phyloP scores from a whole-genome alignment of 2,113 vertebrate genomes.

The Desmodus rotundus region DNA sequence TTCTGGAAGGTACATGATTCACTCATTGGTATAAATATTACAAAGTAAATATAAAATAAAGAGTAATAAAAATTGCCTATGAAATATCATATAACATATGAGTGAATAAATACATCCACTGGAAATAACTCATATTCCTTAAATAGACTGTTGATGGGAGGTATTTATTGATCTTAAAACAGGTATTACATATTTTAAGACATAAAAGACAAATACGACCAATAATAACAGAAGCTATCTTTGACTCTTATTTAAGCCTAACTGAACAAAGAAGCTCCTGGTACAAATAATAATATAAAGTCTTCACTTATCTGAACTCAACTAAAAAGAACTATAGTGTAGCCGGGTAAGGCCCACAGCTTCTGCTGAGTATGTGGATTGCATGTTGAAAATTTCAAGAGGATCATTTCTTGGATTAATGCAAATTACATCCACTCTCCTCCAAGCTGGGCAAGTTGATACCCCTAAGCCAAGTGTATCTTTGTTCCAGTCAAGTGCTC shows the following conservation, averaged over 20 bases:
- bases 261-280: not conserved
- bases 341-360: not conserved
- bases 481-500: not conserved
- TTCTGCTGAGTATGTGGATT: not conserved
- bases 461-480: not conserved
- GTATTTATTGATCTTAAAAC: not conserved
- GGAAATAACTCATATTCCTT: not conserved
- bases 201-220: not conserved
- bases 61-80: not conserved
- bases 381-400: not conserved
- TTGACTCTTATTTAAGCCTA: not conserved
- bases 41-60: not conserved
- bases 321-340: not conserved
- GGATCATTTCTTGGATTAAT: not conserved
- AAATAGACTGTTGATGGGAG: not conserved
- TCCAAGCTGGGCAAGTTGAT: not conserved
- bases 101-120: not conserved
- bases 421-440: not conserved
- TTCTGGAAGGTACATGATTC: not conserved
- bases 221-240: not conserved
- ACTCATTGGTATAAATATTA: not conserved
- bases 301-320: not conserved
- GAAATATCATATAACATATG: not conserved
- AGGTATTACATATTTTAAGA: not conserved
- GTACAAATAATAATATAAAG: not conserved